These are phyloP conservation scores for Vombatus ursinus DNA, from an alignment of 2,113 vertebrate genomes.

Conservation along the genomic window DNA sequence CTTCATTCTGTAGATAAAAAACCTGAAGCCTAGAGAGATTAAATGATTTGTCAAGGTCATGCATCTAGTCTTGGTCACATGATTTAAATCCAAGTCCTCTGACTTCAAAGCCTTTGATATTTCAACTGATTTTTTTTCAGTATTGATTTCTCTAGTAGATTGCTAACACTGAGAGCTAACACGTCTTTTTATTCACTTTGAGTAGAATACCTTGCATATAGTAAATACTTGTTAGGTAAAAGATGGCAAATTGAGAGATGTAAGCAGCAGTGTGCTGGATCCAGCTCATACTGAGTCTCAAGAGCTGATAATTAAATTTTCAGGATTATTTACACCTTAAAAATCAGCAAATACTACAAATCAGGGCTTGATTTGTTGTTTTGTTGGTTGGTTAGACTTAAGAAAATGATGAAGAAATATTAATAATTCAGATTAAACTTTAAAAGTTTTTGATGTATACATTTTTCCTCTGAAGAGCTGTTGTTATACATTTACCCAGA, in stretches of 20 bases:
- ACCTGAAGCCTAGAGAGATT: neutral
- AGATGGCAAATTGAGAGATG: neutral
- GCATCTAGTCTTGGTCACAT: neutral
- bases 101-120: neutral
- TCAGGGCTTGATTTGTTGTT: neutral
- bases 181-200: neutral
- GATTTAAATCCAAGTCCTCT: neutral
- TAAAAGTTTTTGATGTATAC: neutral
- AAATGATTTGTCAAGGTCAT: neutral
- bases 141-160: neutral
- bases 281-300: no score
- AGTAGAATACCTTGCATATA: neutral
- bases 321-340: neutral
- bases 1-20: neutral
- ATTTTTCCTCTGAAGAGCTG: neutral
- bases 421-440: neutral
- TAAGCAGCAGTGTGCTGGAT: neutral
- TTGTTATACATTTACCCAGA: neutral
- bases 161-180: neutral
- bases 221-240: neutral
- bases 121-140: neutral
- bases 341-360: neutral
- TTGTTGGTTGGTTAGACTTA: neutral
- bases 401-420: neutral
- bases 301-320: neutral